Conservation (phyloP, 2,888 invertebrate species). For the Onthophagus sagittarius region DNA sequence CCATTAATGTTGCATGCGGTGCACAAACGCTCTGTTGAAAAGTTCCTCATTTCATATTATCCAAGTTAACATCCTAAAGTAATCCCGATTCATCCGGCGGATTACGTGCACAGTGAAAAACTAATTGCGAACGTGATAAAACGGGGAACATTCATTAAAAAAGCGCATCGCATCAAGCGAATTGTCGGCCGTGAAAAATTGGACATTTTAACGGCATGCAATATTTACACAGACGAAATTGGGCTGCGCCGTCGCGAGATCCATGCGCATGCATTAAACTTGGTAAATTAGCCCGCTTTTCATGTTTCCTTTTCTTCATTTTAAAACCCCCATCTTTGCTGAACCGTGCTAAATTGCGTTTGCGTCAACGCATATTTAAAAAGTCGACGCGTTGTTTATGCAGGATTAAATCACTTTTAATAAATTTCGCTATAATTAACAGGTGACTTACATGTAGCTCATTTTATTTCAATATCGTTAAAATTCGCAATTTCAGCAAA, state of each 20-base stretch:
- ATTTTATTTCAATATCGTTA: too few species aligned
- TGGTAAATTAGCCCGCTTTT: neutral
- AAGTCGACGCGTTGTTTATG: neutral
- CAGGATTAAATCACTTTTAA: neutral
- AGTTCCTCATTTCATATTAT: neutral
- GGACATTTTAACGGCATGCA: neutral
- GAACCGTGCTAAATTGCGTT: neutral
- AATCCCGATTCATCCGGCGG: neutral
- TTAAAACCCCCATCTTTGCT: neutral
- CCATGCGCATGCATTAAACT: neutral
- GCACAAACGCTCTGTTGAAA: neutral
- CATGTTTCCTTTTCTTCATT: neutral
- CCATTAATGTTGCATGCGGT: neutral
- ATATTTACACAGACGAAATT: neutral
- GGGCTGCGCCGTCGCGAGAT: neutral
- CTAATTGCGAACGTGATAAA: neutral
- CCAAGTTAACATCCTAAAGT: neutral
- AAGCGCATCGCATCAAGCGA: neutral
- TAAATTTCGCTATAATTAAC: neutral
- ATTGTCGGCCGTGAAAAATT: neutral
- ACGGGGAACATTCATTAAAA: neutral
- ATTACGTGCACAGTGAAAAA: neutral
- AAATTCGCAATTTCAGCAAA: neutral
- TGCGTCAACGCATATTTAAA: neutral
- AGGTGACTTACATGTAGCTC: neutral